Conservation (phyloP, 2,797 vertebrate species). For the Dryobates pubescens region DNA sequence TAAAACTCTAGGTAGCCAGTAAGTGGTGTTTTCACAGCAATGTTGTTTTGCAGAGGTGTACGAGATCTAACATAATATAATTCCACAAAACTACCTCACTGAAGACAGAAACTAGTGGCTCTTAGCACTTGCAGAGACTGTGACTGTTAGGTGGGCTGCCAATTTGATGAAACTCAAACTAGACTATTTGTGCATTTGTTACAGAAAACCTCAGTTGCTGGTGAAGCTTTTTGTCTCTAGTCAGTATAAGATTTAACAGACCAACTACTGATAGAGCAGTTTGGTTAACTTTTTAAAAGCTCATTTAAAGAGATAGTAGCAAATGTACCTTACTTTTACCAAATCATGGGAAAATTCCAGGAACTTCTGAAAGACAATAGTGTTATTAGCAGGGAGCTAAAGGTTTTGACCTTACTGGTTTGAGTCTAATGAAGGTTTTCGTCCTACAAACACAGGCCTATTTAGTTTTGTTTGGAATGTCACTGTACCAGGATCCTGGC, state of each 20-base stretch:
- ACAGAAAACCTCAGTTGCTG: not conserved
- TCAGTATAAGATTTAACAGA: not conserved
- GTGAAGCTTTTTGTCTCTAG: not conserved
- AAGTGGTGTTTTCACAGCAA: conserved; percentile 75
- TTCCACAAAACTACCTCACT: conserved; percentile 32
- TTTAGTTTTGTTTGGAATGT: conserved; percentile 23
- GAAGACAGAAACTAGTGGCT: not conserved
- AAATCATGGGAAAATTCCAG: not conserved
- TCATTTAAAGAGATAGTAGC: not conserved
- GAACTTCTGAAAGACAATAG: not conserved
- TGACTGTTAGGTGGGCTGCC: not conserved
- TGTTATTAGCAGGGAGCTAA: not conserved
- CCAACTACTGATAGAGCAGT: not conserved
- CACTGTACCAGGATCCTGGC: not conserved
- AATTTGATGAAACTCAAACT: not conserved
- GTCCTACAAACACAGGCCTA: not conserved
- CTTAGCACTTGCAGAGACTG: not conserved
- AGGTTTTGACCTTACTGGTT: conserved; percentile 2
- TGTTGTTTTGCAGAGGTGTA: conserved; percentile 40
- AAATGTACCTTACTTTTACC: not conserved
- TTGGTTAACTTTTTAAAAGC: not conserved
- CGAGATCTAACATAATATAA: conserved; percentile 32
- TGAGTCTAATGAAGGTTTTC: conserved; percentile 9
- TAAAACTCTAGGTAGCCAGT: conserved; percentile 73
- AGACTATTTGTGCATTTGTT: not conserved